Evolutionary conservation across 2,888 invertebrate genomes (phyloP).

Genomic region (Coecobrya sp.): DNA sequence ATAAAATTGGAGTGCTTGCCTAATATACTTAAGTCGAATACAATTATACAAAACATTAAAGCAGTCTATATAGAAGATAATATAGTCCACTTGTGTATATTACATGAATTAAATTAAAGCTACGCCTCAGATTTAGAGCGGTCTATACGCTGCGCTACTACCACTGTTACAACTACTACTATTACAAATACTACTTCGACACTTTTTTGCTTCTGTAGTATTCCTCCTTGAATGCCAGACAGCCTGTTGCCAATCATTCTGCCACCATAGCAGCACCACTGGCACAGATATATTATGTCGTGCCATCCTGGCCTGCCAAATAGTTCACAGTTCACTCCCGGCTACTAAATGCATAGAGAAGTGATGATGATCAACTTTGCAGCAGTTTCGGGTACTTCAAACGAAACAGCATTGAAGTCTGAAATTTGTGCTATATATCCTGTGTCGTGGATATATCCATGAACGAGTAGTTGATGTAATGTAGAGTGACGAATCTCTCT

Average conservation of each 20-base stretch:
- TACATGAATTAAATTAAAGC: slow-evolving; percentile 17
- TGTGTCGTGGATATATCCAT: neutral
- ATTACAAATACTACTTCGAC: neutral
- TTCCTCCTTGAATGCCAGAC: slow-evolving; percentile 64
- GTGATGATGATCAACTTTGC: slow-evolving; percentile 15
- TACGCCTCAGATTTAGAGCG: neutral
- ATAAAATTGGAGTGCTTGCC: neutral
- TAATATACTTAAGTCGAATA: neutral
- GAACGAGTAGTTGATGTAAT: neutral
- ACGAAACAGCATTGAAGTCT: neutral
- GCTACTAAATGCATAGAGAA: neutral
- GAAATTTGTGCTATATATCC: neutral
- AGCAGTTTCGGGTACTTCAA: slow-evolving; percentile 46
- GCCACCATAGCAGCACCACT: slow-evolving; percentile 15
- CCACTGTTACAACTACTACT: neutral
- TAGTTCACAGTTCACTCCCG: slow-evolving; percentile 43
- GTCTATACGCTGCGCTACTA: neutral
- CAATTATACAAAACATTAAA: too few species aligned
- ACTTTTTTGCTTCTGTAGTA: neutral
- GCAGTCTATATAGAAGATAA: neutral
- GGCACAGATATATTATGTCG: slow-evolving; percentile 3
- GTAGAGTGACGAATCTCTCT: neutral
- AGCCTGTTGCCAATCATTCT: slow-evolving; percentile 66
- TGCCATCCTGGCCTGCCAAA: neutral
- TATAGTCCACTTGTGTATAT: neutral